Evolutionary conservation across 2,113 vertebrate genomes (phyloP), one percentile per base, ranked within the genome.

Genomic region (Cephalopholis sonnerati): DNA sequence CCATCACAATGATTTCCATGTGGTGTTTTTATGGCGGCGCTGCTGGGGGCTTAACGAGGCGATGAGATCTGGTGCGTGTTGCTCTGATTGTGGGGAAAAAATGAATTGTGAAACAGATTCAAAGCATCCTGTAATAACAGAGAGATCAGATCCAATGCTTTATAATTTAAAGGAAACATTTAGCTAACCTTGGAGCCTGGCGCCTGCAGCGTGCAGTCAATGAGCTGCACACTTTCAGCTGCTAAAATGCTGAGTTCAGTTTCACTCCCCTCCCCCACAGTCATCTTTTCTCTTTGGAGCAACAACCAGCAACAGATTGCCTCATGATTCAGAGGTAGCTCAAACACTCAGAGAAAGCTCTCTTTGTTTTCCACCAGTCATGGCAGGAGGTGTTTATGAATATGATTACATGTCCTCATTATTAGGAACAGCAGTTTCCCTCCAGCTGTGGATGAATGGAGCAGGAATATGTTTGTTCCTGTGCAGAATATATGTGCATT

Each of bases 371-470:
- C 24, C 4, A 48, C 11, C 39, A 66, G 73, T 12, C 29, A 48
- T 29, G 16, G 5, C 48, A 50, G 18, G 27, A 63, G 25, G 7
- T 36, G 27, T 62, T 44, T 65, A 17, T 63, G 25, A 71, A 62
- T 44, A 61, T 57, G 59, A 72, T 83, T n/a, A 71, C 13, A 15
- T 2, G 1, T 18, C 74, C 69, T 83, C 75, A 62, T 89, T 83
- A 62, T 29, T 20, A 70, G 29, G n/a, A 71, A 13, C 48, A 83
- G 25, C 51, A 32, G 32, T 86, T 91, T 90, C 57, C 32, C 73
- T 85, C 53, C 27, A 66, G 63, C 75, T 84, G 54, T 58, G 20
- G 67, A 76, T 85, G 58, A 83, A 85, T 82, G 58, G 50, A 41
- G 18, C 48, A 4, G 22, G 41, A n/a, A 11, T 69, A 22, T 59